Base-by-base conservation (phyloP, 1,140 invertebrate species). In the Drosophila elegans region DNA sequence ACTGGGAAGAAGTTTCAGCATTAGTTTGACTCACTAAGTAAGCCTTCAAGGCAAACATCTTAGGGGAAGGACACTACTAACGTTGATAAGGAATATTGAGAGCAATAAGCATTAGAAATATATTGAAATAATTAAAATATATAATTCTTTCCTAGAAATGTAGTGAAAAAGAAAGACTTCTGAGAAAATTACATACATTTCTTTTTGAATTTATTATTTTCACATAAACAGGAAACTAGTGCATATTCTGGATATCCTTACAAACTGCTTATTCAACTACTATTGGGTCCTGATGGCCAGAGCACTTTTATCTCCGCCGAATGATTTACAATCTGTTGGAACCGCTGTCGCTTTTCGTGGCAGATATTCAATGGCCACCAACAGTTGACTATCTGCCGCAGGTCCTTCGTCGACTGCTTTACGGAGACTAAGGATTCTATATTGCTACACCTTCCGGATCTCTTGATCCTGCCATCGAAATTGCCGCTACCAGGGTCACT, bases 21-120 rank as follows among this genome's bases (percentile, higher is more conserved):
- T 29, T 38, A 34, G 36, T 42, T 63, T 60, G 38, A 60, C 55
- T 60, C 42, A 60, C 60, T 59, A 62, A 59, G 53, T 63, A 60
- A 34, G 52, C 21, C 52, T 62, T 56, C 16, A 60, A 60, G 60
- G 38, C 29, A 60, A 10, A 21, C 12, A 52, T 36, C 49, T 32
- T 0, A 32, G 16, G 16, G 16, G 16, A 1, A 21, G 16, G 16
- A 21, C 16, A 21, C 16, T 21, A 21, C 16, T 21, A 21, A 21
- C 0, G 16, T 21, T 1, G 1, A 21, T 21, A 21, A 1, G 16
- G 16, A 21, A 21, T 21, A 21, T 21, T 21, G 16, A 21, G 1
- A 21, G 1, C 16, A 21, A 21, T 21, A 21, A 1, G 16, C 16
- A 21, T 21, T 21, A 21, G 16, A 21, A 21, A 21, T 21, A 21